phyloP scores from a whole-genome alignment of 2,888 invertebrate species.

The Nasonovia ribisnigri region DNA sequence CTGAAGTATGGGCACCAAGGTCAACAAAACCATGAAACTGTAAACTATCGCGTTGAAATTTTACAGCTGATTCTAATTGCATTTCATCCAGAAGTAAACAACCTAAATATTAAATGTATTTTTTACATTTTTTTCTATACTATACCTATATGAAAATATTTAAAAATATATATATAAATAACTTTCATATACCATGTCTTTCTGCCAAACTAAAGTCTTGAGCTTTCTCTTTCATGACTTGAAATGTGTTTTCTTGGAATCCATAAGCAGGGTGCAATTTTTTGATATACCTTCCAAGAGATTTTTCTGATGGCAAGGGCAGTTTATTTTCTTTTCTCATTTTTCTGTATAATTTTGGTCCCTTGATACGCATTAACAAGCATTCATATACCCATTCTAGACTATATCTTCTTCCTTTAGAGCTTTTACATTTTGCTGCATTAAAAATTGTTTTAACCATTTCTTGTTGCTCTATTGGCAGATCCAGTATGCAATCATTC shows the following conservation, averaged over 20 bases:
- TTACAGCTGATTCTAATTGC: too few relatives aligned
- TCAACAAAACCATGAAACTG: too few relatives aligned
- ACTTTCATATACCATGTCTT: neutral
- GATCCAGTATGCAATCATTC: neutral
- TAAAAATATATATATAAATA: too few relatives aligned
- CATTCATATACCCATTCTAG: neutral
- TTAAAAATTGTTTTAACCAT: neutral
- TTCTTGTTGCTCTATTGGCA: neutral
- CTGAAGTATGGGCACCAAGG: too few relatives aligned
- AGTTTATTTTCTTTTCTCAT: neutral
- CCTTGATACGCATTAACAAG: neutral
- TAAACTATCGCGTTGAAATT: too few relatives aligned
- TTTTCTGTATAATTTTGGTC: neutral
- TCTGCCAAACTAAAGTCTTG: neutral
- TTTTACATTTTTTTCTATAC: too few relatives aligned
- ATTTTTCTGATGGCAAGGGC: too few relatives aligned
- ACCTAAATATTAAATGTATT: too few relatives aligned
- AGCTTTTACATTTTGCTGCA: neutral
- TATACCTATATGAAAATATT: too few relatives aligned
- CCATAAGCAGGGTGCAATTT: slow-evolving; percentile 9
- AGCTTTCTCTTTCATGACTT: neutral
- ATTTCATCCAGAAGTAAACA: too few relatives aligned
- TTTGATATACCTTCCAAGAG: neutral
- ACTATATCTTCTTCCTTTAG: neutral
- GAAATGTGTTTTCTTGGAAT: slow-evolving; percentile 17